Evolutionary conservation across 1,140 invertebrate genomes (phyloP).

Genomic region (Bombus confusus): DNA sequence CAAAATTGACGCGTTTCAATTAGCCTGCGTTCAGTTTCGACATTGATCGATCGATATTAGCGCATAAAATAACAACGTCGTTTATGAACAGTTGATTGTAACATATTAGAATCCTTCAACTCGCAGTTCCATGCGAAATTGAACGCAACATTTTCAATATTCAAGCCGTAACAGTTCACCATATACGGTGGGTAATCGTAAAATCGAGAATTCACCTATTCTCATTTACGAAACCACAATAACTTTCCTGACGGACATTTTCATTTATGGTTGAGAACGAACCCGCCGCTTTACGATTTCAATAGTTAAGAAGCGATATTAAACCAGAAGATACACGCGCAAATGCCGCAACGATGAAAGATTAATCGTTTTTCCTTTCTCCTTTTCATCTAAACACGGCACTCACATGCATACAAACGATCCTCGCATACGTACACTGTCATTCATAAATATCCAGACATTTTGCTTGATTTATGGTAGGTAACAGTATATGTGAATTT

Average conservation of each 20-base stretch:
- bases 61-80: background rate
- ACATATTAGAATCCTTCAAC: background rate
- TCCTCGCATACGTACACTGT: background rate
- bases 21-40: background rate
- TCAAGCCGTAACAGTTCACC: background rate
- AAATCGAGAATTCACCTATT: background rate
- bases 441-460: too few relatives aligned
- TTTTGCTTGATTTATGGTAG: too few relatives aligned
- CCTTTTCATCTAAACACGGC: constrained; percentile 13
- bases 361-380: constrained; percentile 24
- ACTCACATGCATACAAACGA: background rate
- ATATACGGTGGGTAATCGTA: background rate
- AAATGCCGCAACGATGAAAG: background rate
- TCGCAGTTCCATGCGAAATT: background rate
- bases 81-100: background rate
- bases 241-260: background rate
- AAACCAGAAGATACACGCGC: background rate
- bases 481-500: too few relatives aligned
- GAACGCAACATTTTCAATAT: background rate
- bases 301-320: background rate
- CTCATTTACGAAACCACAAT: background rate
- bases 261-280: background rate
- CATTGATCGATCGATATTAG: background rate
- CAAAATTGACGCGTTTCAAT: background rate
- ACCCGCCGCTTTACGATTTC: background rate